Base-by-base conservation (phyloP, 2,888 invertebrate species). In the Agrilus cyanescens region DNA sequence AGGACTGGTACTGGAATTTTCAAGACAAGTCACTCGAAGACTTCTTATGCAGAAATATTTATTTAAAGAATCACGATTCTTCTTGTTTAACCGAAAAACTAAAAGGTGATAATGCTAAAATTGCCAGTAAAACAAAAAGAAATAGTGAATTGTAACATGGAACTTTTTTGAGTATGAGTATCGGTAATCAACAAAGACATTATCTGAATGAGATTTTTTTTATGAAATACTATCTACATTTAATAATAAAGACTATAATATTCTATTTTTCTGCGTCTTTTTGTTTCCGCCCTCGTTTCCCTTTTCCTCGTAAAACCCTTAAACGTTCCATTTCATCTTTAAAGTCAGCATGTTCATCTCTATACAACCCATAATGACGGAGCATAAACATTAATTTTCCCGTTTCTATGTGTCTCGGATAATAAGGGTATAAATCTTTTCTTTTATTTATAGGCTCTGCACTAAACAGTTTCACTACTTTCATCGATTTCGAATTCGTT, bases 341-440 rank as follows among this genome's bases (percentile, higher is more conserved):
- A 59, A 90, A 91, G 66, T 91, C 91, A 59, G 82, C 74, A 65
- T 93, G 91, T 61, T 93, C 91, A 58, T 91, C 90, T 45, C 89
- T 74, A 63, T 73, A 90, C 4, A 90, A 68, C 0, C 90, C 90
- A 55, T 88, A 87, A 45, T 76, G 70, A 12, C 90, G 66, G 31
- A 91, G 67, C 51, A 77, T 71, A 49, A 69, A 67, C 81, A 89
- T 86, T 1, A 94, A 67, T 32, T 69, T 57, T 49, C 80, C 75
- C 0, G 84, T 83, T 63, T 91, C 85, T 2, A 78, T 71, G 59
- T 89, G 86, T 13, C 88, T 73, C 0, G 94, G 94, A 61, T 94
- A 95, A 67, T 91, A 94, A 43, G 85, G 74, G 0, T 82, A 73
- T 10, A 88, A 74, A 47, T 82, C 79, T 51, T 76, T 74, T 40